These are phyloP conservation scores for Conus betulinus DNA, from an alignment of 1,140 invertebrate genomes.

Conservation along the genomic window DNA sequence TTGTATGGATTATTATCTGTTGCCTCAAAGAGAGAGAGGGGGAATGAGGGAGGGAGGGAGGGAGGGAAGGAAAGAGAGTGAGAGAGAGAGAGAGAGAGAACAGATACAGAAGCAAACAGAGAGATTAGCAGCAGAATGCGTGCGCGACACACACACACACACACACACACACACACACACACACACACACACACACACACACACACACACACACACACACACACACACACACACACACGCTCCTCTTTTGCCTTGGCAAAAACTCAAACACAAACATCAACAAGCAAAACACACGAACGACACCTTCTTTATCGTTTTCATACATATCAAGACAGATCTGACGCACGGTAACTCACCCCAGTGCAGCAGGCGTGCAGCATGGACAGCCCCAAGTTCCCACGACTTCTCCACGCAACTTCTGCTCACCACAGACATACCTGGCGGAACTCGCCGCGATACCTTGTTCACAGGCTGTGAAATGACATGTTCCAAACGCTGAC, in stretches of 20 bases:
- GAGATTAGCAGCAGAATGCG: neutral
- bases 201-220: constrained; percentile 19
- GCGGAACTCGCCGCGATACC: too few relatives aligned
- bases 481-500: too few relatives aligned
- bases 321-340: too few relatives aligned
- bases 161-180: constrained; percentile 9
- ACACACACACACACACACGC: constrained; percentile 1
- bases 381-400: too few relatives aligned
- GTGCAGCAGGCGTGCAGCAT: too few relatives aligned
- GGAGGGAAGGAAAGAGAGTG: neutral
- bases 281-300: too few relatives aligned
- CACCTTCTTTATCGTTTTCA: neutral
- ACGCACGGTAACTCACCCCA: too few relatives aligned
- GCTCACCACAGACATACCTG: too few relatives aligned
- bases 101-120: neutral
- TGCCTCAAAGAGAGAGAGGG: neutral
- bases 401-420: too few relatives aligned
- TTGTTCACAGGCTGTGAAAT: too few relatives aligned
- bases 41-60: neutral
- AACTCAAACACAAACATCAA: neutral
- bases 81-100: neutral
- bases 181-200: neutral
- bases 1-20: too few relatives aligned
- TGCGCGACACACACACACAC: neutral
- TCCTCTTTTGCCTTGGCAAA: neutral